Percentiles rank a stretch among this genome's conserved stretches.
Evolutionary conservation across 1,140 invertebrate species (phyloP).

Genomic region (Gryon sp.): DNA sequence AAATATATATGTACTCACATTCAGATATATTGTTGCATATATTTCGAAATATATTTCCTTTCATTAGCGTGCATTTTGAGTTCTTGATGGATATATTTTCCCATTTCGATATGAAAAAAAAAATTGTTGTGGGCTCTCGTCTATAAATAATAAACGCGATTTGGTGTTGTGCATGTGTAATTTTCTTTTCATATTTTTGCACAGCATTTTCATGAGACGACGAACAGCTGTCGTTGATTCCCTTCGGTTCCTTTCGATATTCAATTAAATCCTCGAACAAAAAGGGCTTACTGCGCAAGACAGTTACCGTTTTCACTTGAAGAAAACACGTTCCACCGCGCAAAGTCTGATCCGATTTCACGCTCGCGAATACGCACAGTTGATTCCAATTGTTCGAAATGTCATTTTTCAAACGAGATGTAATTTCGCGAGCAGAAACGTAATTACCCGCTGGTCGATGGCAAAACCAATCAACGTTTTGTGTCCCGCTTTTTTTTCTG

Average conservation of each 20-base stretch:
- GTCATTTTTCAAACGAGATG: constrained; percentile 52
- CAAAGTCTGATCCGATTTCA: constrained; percentile 60
- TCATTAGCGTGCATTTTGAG: too few species aligned
- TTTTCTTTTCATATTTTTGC: constrained; percentile 37
- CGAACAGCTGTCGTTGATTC: constrained; percentile 44
- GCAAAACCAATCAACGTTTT: constrained; percentile 38
- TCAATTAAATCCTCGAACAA: constrained; percentile 47
- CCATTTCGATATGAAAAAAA: too few species aligned
- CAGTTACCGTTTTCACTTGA: constrained; percentile 53
- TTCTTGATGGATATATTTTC: too few species aligned
- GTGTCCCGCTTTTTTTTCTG: constrained; percentile 8
- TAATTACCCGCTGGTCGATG: constrained; percentile 37
- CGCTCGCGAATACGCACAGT: constrained; percentile 53
- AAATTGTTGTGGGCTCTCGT: too few species aligned
- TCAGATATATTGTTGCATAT: too few species aligned
- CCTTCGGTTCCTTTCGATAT: constrained; percentile 41
- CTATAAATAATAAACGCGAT: constrained; percentile 35
- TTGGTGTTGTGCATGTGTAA: constrained; percentile 17
- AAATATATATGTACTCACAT: too few species aligned
- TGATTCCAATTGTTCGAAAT: constrained; percentile 54
- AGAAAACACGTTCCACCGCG: constrained; percentile 42
- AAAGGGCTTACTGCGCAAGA: constrained; percentile 52
- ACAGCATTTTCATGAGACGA: constrained; percentile 14
- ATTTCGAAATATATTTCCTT: too few species aligned
- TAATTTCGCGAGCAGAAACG: constrained; percentile 30